phyloP scores from a whole-genome alignment of 2,888 invertebrate genomes.

The Melikaiella ostensackeni region DNA sequence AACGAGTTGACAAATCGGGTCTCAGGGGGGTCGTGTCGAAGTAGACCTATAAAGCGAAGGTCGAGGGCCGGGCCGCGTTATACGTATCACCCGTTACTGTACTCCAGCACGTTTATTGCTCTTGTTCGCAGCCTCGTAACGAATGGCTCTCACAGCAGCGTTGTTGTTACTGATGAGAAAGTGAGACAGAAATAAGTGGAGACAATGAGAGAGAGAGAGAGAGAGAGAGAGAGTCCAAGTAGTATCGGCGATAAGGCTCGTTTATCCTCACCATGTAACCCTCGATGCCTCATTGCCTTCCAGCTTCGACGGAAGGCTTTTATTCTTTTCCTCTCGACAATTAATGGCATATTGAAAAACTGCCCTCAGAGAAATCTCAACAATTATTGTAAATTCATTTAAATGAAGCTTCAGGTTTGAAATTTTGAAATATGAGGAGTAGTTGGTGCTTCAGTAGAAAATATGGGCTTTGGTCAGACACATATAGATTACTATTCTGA shows the following conservation, averaged over 20 bases:
- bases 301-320: conserved; percentile 31
- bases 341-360: conserved; percentile 24
- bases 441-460: conserved; percentile 1
- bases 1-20: conserved; percentile 78
- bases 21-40: conserved; percentile 75
- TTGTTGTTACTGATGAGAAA: conserved; percentile 47
- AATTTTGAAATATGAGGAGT: not conserved
- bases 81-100: conserved; percentile 70
- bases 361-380: not conserved
- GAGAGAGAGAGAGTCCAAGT: conserved; percentile 21
- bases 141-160: conserved; percentile 68
- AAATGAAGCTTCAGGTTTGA: not conserved
- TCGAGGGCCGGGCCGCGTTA: conserved; percentile 65
- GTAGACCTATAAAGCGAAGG: conserved; percentile 75
- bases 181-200: conserved; percentile 45
- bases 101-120: conserved; percentile 74
- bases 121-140: conserved; percentile 74
- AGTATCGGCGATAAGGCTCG: conserved; percentile 54
- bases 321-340: conserved; percentile 32
- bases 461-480: not conserved
- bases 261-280: conserved; percentile 53
- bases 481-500: not conserved
- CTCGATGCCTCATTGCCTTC: conserved; percentile 37
- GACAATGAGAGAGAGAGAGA: conserved; percentile 18
- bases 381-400: not conserved